Percentiles rank a stretch among this genome's conserved stretches.
These are phyloP conservation scores for Odontamblyopus rebecca DNA, from an alignment of 2,797 vertebrate genomes.

Conservation along the genomic window DNA sequence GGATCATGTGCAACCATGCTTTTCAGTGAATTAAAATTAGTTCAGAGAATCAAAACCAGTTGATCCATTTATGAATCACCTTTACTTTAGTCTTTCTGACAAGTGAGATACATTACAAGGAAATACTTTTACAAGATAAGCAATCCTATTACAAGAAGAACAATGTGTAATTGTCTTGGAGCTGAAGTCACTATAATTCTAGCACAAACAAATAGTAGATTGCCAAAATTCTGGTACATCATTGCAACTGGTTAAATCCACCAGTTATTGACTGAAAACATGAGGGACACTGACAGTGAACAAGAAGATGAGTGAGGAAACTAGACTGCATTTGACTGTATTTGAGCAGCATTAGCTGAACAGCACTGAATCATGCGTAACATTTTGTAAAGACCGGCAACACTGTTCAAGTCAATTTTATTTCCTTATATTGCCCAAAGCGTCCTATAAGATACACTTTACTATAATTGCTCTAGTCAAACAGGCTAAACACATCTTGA, in stretches of 20 bases:
- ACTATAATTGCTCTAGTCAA: not conserved
- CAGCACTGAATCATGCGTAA: no score
- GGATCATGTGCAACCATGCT: not conserved
- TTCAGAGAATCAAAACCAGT: not conserved
- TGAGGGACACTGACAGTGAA: no score
- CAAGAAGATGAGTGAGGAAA: no score
- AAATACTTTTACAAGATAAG: not conserved
- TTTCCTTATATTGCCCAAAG: not conserved
- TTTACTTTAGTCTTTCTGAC: not conserved
- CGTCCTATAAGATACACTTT: not conserved
- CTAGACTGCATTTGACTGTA: no score
- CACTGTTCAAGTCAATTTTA: not conserved
- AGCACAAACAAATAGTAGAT: no score
- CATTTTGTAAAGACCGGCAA: no score
- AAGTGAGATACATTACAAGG: not conserved
- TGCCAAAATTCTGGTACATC: not conserved
- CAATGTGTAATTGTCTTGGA: not conserved
- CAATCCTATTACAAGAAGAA: not conserved
- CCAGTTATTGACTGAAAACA: no score
- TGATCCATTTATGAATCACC: not conserved
- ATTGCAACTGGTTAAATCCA: not conserved
- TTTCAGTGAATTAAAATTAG: not conserved
- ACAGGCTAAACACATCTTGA: constrained; percentile 27
- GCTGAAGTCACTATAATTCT: not conserved
- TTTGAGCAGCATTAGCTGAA: no score